These are phyloP conservation scores for Hecatera dysodea DNA, from an alignment of 2,888 invertebrate species.

Conservation along the genomic window DNA sequence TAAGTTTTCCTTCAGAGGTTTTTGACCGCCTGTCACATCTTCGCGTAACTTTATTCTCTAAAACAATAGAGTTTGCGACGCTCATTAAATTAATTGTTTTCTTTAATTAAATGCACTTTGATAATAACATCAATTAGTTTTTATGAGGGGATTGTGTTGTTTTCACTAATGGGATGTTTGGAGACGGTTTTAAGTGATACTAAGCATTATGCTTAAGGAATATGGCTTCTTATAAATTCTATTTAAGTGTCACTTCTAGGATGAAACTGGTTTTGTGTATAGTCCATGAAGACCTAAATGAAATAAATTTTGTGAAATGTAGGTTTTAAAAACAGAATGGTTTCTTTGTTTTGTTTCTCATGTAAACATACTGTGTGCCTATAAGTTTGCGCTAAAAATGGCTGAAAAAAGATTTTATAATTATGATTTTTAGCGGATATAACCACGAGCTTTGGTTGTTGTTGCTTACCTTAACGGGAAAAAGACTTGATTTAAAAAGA, in stretches of 20 bases:
- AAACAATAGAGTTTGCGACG: constrained; percentile 23
- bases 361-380: too few relatives aligned
- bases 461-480: neutral
- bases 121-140: constrained; percentile 46
- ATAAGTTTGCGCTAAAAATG: too few relatives aligned
- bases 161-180: constrained; percentile 32
- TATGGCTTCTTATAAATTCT: constrained; percentile 11
- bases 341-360: too few relatives aligned
- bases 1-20: constrained; percentile 28
- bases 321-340: too few relatives aligned
- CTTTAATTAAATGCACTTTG: constrained; percentile 43
- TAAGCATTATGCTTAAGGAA: constrained; percentile 7
- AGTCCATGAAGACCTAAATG: neutral
- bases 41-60: constrained; percentile 26
- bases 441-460: too few relatives aligned
- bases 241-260: constrained; percentile 6
- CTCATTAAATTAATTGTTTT: constrained; percentile 49
- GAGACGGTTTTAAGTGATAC: constrained; percentile 18
- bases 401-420: too few relatives aligned
- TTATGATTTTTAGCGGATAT: too few relatives aligned
- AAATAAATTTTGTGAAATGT: too few relatives aligned
- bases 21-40: constrained; percentile 43
- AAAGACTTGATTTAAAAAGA: neutral
- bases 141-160: constrained; percentile 27
- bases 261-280: neutral